A percentile compares a stretch with the other conserved stretches of the same genome.
These are phyloP conservation scores for Gymnopithys bicolor DNA, from an alignment of 2,797 vertebrate species.

Conservation along the genomic window DNA sequence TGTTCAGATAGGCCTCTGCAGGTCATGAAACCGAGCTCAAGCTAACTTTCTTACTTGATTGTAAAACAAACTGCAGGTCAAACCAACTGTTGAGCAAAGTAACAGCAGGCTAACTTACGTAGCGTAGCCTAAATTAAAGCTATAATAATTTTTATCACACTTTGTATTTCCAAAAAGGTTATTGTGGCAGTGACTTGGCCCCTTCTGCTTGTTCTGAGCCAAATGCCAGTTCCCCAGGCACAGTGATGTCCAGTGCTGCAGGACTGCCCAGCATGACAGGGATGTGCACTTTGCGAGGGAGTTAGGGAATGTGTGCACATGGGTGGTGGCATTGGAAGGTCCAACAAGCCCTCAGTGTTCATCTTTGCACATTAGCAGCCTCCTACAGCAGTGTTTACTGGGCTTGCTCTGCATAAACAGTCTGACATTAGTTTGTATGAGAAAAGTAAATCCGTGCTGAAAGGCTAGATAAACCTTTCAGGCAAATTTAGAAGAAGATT, in stretches of 20 bases:
- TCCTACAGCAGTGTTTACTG: conserved; percentile 4
- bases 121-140: not conserved
- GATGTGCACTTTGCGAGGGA: accelerated
- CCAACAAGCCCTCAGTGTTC: not conserved
- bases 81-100: not conserved
- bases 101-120: not conserved
- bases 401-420: conserved; percentile 6
- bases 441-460: conserved; percentile 49
- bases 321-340: not conserved
- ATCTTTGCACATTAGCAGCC: conserved; percentile 22
- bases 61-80: not conserved
- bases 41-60: not conserved
- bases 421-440: conserved; percentile 54
- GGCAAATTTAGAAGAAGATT: conserved; percentile 29
- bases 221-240: not conserved
- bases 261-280: not conserved
- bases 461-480: conserved; percentile 38
- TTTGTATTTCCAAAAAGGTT: not conserved
- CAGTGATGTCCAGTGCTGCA: accelerated
- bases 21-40: not conserved
- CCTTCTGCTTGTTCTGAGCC: not conserved
- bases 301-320: not conserved
- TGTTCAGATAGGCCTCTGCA: not conserved
- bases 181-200: not conserved
- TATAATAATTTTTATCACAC: not conserved